Evolutionary conservation across 1,140 invertebrate genomes (phyloP), one percentile per base, ranked within the genome.

Genomic region (Dendrolimus punctatus): DNA sequence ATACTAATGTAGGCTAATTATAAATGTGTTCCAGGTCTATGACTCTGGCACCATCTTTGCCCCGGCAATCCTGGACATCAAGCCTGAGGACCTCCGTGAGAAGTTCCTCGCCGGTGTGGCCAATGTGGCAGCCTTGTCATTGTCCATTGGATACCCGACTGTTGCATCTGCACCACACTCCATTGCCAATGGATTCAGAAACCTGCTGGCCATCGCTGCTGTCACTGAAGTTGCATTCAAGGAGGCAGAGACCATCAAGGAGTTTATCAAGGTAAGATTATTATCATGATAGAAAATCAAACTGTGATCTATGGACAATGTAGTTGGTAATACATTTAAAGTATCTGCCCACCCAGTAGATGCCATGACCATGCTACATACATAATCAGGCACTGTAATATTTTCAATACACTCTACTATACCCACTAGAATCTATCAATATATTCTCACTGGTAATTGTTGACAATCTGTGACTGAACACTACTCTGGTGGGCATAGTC

Each of bases 31-130:
- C 2, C 50, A 88, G 86, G 98, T 99, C 0, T 99, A 99, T 74
- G 98, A 99, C 85, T 98, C 97, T 72, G 98, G 99, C 55, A 98
- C 97, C 62, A 95, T 99, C 73, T 99, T 99, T 85, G 94, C 95
- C 6, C 98, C 98, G 5, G 94, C 94, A 58, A 98, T 99, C 74
- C 89, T 99, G 62, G 98, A 99, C 88, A 99, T 99, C 85, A 99
- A 98, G 71, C 95, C 96, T 40, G 97, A 99, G 81, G 98, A 99
- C 87, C 88, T 99, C 10, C 90, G 95, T 37, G 91, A 91, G 46
- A 96, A 94, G 73, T 99, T 99, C 91, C 88, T 96, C 89, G 90
- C 91, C 74, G 98, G 98, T 71, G 96, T 99, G 46, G 92, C 93
- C 53, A 98, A 98, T 73, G 90, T 99, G 64, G 98, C 98, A 50